Evolutionary conservation across 2,113 vertebrate genomes (phyloP).

Genomic region (Cynoglossus semilaevis): DNA sequence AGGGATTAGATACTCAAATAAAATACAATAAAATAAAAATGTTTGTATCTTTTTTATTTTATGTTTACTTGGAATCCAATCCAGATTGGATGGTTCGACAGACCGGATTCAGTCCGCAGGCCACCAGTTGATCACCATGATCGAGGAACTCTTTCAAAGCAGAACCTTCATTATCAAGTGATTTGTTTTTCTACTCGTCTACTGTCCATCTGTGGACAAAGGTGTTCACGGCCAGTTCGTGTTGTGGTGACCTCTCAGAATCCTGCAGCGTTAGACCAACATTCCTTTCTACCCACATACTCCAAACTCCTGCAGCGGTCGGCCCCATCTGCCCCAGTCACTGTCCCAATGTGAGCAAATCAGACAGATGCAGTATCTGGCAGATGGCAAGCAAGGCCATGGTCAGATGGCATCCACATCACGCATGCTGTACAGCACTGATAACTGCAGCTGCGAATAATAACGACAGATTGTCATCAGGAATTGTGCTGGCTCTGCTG

Average conservation of each 20-base stretch:
- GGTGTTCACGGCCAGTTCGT: slow-evolving; percentile 28
- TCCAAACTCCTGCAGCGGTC: slow-evolving; percentile 11
- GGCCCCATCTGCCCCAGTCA: slow-evolving; percentile 30
- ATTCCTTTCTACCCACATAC: slow-evolving; percentile 64
- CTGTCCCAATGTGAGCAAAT: slow-evolving; percentile 44
- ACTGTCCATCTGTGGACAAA: slow-evolving; percentile 1
- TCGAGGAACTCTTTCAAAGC: no score
- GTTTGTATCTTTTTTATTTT: no score
- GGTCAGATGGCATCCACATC: slow-evolving; percentile 27
- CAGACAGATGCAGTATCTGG: slow-evolving; percentile 53
- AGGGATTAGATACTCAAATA: no score
- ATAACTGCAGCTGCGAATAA: not conserved
- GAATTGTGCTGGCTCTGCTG: not conserved
- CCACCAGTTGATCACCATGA: no score
- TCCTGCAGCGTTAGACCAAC: slow-evolving; percentile 49
- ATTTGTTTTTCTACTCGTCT: no score
- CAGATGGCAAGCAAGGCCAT: slow-evolving; percentile 44
- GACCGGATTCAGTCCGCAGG: no score
- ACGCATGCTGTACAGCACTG: slow-evolving; percentile 2
- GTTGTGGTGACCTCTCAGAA: slow-evolving; percentile 68
- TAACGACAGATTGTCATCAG: slow-evolving; percentile 2
- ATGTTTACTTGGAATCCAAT: no score
- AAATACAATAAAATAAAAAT: no score
- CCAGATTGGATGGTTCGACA: no score
- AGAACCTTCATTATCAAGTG: no score